phyloP scores from a whole-genome alignment of 2,888 invertebrate species.

The Lordiphosa fenestrarum region DNA sequence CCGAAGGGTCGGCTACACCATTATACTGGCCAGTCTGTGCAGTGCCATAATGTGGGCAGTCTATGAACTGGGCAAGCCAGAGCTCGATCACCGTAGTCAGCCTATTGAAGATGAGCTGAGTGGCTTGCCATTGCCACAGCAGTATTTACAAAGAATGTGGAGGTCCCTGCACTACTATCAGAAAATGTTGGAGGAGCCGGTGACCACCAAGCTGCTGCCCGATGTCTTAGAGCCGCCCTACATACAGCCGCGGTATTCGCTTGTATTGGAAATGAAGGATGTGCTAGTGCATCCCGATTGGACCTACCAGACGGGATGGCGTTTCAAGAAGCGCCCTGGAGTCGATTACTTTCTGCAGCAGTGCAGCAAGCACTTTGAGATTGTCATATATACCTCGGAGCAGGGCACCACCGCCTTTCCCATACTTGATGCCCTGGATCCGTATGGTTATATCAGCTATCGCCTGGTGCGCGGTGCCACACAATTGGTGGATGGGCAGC shows the following conservation, averaged over 20 bases:
- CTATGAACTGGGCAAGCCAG: conserved; percentile 88
- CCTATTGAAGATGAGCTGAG: conserved; percentile 88
- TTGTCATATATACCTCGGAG: conserved; percentile 97
- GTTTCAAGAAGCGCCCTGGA: conserved; percentile 98
- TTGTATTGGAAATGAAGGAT: conserved; percentile 97
- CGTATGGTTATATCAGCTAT: conserved; percentile 93
- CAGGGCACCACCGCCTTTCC: conserved; percentile 97
- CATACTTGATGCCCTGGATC: conserved; percentile 95
- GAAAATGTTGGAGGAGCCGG: conserved; percentile 94
- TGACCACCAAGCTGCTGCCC: conserved; percentile 94
- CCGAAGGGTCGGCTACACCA: conserved; percentile 22
- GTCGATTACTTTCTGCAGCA: conserved; percentile 96
- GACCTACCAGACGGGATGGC: conserved; percentile 99
- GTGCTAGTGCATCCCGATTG: conserved; percentile 98
- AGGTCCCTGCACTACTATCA: conserved; percentile 87
- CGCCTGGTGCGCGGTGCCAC: conserved; percentile 97
- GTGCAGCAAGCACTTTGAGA: conserved; percentile 94
- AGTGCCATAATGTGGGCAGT: conserved; percentile 83
- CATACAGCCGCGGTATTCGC: conserved; percentile 95
- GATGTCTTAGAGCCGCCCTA: conserved; percentile 95
- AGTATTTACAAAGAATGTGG: conserved; percentile 87
- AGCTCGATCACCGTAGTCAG: conserved; percentile 86
- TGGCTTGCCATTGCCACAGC: conserved; percentile 84
- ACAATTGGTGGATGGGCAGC: conserved; percentile 94
- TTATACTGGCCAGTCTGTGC: conserved; percentile 83